These are phyloP conservation scores for Odontamblyopus rebecca DNA, from an alignment of 2,797 vertebrate genomes.

Conservation along the genomic window DNA sequence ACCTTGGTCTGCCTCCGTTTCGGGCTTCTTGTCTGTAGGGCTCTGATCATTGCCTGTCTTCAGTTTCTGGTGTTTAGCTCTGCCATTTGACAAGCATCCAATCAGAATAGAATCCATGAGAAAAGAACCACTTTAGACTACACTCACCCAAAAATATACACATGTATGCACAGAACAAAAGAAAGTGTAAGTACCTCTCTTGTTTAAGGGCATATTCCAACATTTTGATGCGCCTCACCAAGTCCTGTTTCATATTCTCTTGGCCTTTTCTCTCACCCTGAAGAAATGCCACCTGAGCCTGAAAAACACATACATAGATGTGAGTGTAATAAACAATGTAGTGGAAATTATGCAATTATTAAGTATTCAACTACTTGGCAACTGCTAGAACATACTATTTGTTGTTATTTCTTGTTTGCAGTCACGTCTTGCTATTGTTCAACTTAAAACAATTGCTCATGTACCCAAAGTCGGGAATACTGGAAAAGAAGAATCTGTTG, in stretches of 20 bases:
- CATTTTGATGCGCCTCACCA: slow-evolving; percentile 85
- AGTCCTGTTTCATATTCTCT: slow-evolving; percentile 87
- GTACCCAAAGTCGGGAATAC: slow-evolving; percentile 42
- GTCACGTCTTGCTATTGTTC: background rate
- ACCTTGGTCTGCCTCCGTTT: slow-evolving; percentile 84
- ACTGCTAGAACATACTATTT: background rate
- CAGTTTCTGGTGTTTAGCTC: slow-evolving; percentile 91
- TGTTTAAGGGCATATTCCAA: slow-evolving; percentile 83
- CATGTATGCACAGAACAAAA: background rate
- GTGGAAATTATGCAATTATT: slow-evolving; percentile 11
- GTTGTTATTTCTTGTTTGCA: slow-evolving; percentile 52
- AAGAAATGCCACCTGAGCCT: slow-evolving; percentile 84
- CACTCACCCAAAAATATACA: slow-evolving; percentile 4
- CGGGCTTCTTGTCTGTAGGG: slow-evolving; percentile 86
- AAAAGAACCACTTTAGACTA: background rate
- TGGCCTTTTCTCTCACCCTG: slow-evolving; percentile 86
- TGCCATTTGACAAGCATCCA: slow-evolving; percentile 54
- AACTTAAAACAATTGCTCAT: slow-evolving; percentile 21
- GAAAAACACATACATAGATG: slow-evolving; percentile 31
- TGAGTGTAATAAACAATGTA: slow-evolving; percentile 20
- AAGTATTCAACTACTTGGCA: background rate
- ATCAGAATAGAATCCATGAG: slow-evolving; percentile 27
- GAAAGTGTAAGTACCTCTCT: slow-evolving; percentile 65
- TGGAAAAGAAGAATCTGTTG: slow-evolving; percentile 31
- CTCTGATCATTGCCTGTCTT: slow-evolving; percentile 86